phyloP scores from a whole-genome alignment of 23 tunicate genomes.

The Oikopleura vanhoeffeni region DNA sequence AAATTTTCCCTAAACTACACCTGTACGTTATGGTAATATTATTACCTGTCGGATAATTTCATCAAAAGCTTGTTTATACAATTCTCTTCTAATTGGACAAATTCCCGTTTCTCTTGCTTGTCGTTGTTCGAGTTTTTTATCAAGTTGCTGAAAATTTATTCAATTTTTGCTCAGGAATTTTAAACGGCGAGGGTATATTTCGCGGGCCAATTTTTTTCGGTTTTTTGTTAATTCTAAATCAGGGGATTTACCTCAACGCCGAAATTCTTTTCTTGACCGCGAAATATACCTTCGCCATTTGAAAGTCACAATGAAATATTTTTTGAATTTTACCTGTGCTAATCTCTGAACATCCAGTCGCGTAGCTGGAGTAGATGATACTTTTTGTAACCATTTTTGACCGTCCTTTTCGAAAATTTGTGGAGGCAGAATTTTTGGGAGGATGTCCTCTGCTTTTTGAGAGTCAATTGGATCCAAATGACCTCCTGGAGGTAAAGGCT shows the following conservation, averaged over 20 bases:
- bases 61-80: conserved; percentile 94
- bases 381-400: conserved; percentile 94
- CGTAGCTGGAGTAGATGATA: conserved; percentile 92
- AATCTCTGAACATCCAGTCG: conserved; percentile 48
- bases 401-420: conserved; percentile 72
- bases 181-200: no score
- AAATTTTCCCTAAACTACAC: no score
- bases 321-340: neutral
- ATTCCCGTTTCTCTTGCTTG: conserved; percentile 99
- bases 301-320: no score
- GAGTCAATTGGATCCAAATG: conserved; percentile 46
- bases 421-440: conserved; percentile 90
- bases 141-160: conserved; percentile 27
- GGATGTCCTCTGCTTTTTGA: conserved; percentile 95
- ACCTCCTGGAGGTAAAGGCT: neutral
- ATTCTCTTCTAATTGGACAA: conserved; percentile 89
- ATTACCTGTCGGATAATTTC: conserved; percentile 16
- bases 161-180: no score
- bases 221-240: no score
- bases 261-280: no score
- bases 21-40: no score
- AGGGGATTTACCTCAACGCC: no score
- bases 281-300: no score
- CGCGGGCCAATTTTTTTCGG: no score
- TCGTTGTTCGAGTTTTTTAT: conserved; percentile 76